Conservation (phyloP, 2,888 invertebrate species). For the Escarpia spicata region DNA sequence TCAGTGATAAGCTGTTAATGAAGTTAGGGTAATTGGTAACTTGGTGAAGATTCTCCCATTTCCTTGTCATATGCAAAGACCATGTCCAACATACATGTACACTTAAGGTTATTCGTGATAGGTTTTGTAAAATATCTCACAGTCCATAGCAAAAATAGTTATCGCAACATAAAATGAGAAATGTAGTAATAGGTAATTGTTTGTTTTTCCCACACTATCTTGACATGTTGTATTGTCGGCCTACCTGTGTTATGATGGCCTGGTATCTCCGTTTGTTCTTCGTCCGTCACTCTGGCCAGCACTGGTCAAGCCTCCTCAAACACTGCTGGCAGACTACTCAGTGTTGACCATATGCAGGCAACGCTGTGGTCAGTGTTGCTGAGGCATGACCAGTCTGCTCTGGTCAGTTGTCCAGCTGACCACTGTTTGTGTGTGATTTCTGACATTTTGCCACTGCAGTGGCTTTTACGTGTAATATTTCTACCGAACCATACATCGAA, state of each 20-base stretch:
- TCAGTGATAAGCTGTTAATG: no score
- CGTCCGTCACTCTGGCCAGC: not conserved
- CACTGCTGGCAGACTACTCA: not conserved
- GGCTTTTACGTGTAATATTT: not conserved
- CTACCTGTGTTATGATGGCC: not conserved
- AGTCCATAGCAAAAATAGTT: no score
- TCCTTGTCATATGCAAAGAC: no score
- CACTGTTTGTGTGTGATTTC: not conserved
- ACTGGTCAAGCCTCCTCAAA: conserved; percentile 4
- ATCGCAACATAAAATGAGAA: no score
- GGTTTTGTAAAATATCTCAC: no score
- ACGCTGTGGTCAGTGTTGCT: not conserved
- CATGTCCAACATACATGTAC: no score
- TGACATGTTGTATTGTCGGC: not conserved
- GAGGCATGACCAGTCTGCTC: conserved; percentile 6
- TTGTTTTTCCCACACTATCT: not conserved
- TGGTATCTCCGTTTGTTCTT: not conserved
- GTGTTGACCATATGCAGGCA: not conserved
- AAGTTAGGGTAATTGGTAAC: no score
- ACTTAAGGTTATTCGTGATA: no score
- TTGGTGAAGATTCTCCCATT: no score
- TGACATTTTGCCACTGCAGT: not conserved
- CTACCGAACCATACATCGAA: not conserved
- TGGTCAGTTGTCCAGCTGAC: not conserved
- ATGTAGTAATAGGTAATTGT: not conserved